These are phyloP conservation scores for Drosophila mayaguana DNA, from an alignment of 2,888 invertebrate genomes.

Conservation along the genomic window DNA sequence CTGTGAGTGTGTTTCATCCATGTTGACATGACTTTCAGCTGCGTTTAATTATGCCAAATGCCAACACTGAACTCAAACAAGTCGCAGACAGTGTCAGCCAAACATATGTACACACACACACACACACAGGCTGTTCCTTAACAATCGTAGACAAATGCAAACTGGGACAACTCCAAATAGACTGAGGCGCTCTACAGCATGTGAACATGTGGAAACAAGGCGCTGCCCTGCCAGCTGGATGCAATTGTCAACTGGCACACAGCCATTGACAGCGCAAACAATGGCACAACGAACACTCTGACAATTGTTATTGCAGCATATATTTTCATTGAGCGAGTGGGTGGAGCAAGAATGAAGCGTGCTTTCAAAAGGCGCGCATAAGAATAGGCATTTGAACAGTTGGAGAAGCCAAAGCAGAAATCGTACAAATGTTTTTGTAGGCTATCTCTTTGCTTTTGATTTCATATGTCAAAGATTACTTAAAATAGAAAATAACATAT, in stretches of 20 bases:
- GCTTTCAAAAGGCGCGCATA: background rate
- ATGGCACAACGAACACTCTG: constrained; percentile 50
- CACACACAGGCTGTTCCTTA: constrained; percentile 40
- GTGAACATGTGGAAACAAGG: background rate
- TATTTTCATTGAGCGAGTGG: constrained; percentile 55
- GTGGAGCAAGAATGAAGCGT: constrained; percentile 11
- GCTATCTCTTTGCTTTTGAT: background rate
- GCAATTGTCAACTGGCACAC: constrained; percentile 62
- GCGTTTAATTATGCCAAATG: constrained; percentile 75
- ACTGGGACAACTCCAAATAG: constrained; percentile 29
- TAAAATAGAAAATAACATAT: background rate
- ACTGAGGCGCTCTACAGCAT: constrained; percentile 1
- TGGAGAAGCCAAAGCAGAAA: background rate
- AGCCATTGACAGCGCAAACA: constrained; percentile 67
- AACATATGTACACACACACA: constrained; percentile 31
- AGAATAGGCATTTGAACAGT: background rate
- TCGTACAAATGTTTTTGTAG: background rate
- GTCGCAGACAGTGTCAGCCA: constrained; percentile 39
- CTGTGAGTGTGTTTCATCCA: constrained; percentile 12
- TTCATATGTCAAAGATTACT: background rate
- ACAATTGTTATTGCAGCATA: constrained; percentile 72
- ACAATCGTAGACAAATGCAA: constrained; percentile 50
- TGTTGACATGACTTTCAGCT: constrained; percentile 67
- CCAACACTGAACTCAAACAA: constrained; percentile 65
- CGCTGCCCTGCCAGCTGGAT: constrained; percentile 37